A percentile compares a stretch with the other conserved stretches of the same genome.
Evolutionary conservation across 2,113 vertebrate species (phyloP).

Genomic region (Proterorhinus semilunaris): DNA sequence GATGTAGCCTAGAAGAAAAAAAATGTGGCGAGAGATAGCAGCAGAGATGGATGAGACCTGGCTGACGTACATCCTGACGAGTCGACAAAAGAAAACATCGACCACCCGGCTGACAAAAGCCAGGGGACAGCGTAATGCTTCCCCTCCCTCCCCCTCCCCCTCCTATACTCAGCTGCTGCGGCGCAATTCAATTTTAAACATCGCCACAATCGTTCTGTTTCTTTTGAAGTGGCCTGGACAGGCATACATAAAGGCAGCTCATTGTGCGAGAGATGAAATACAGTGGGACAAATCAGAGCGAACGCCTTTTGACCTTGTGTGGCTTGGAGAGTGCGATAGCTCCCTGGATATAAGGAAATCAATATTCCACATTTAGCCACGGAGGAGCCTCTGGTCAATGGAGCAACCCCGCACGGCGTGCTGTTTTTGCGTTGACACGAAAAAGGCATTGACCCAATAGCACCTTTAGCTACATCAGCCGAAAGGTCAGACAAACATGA

Average conservation of each 20-base stretch:
- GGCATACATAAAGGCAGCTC: constrained; percentile 35
- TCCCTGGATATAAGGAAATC: constrained; percentile 64
- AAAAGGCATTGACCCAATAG: not conserved
- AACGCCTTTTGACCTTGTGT: constrained; percentile 67
- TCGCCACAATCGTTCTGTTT: constrained; percentile 41
- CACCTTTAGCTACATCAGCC: not conserved
- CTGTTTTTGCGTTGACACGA: constrained; percentile 20
- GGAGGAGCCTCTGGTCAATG: constrained; percentile 47
- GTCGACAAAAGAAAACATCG: constrained; percentile 66
- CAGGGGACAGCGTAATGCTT: constrained; percentile 47
- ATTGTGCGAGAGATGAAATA: constrained; percentile 43
- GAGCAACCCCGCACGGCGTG: constrained; percentile 16
- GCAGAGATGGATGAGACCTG: constrained; percentile 52
- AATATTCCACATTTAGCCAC: constrained; percentile 64
- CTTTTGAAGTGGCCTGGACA: constrained; percentile 30
- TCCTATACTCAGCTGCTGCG: constrained; percentile 26
- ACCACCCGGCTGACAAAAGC: constrained; percentile 54
- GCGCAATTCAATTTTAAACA: constrained; percentile 56
- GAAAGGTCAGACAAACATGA: not conserved
- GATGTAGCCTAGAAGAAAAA: constrained; percentile 8
- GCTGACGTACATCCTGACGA: constrained; percentile 59
- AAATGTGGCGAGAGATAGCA: constrained; percentile 19
- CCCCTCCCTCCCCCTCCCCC: not conserved
- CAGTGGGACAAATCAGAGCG: constrained; percentile 25
- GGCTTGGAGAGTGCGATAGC: constrained; percentile 50